Evolutionary conservation across 2,888 invertebrate species (phyloP).

Genomic region (Koerneria pararmatus): DNA sequence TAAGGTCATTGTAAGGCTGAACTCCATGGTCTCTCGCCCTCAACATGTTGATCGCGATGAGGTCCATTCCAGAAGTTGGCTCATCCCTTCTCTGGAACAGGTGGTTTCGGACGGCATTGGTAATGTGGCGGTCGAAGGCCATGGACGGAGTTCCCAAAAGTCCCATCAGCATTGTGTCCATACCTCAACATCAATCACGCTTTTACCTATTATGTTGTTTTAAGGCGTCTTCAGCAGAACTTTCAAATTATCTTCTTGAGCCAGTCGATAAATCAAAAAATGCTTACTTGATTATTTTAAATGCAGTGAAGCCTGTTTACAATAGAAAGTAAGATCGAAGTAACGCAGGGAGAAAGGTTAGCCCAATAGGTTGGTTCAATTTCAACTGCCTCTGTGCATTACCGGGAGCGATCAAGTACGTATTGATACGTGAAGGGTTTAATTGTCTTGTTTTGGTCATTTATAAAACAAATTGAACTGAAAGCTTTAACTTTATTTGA

Average conservation of each 20-base stretch:
- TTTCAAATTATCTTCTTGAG: not conserved
- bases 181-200: conserved; percentile 33
- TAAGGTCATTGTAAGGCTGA: conserved; percentile 72
- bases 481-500: too few relatives aligned
- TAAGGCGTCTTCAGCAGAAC: not conserved
- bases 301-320: too few relatives aligned
- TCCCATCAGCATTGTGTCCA: conserved; percentile 58
- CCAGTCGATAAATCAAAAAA: not conserved
- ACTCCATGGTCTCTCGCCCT: conserved; percentile 82
- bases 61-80: conserved; percentile 86
- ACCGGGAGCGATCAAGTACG: too few relatives aligned
- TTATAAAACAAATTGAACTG: too few relatives aligned
- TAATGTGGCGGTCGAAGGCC: conserved; percentile 59
- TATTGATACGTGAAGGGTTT: too few relatives aligned
- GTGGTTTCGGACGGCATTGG: conserved; percentile 41
- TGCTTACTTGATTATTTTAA: not conserved
- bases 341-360: too few relatives aligned
- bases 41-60: conserved; percentile 82
- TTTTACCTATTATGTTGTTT: too few relatives aligned
- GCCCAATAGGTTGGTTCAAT: too few relatives aligned
- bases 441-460: too few relatives aligned
- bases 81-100: conserved; percentile 66
- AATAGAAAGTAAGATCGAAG: too few relatives aligned
- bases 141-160: conserved; percentile 58
- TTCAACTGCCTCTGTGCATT: too few relatives aligned